Conservation (phyloP, 2,113 vertebrate genomes). For the Oxygymnocypris stewartii region DNA sequence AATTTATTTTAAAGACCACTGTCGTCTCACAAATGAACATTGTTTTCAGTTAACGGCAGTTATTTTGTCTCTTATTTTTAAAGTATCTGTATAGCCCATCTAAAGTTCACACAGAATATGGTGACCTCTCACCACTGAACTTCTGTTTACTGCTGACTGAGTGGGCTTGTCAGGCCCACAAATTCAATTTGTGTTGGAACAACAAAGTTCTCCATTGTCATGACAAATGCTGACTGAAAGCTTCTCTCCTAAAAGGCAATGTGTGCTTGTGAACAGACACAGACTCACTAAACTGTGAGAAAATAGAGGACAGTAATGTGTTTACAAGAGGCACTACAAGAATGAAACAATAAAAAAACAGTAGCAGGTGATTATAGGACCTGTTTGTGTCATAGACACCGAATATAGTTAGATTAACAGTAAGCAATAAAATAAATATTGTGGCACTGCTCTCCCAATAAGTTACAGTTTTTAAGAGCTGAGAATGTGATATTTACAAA, state of each 20-base stretch:
- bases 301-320: background rate
- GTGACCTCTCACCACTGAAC: background rate
- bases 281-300: background rate
- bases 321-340: background rate
- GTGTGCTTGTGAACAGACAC: background rate
- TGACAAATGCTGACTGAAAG: slow-evolving; percentile 19
- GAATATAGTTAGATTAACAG: background rate
- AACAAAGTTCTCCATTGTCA: slow-evolving; percentile 22
- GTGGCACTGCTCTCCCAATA: background rate
- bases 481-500: background rate
- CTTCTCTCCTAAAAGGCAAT: background rate
- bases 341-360: slow-evolving; percentile 16
- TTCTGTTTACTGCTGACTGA: slow-evolving; percentile 2
- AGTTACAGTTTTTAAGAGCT: background rate
- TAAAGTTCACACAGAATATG: background rate
- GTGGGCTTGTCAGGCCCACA: slow-evolving; percentile 18
- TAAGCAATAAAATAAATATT: slow-evolving; percentile 10
- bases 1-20: background rate
- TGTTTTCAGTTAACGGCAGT: background rate
- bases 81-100: background rate
- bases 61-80: background rate
- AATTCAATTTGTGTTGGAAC: slow-evolving; percentile 12
- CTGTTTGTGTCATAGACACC: background rate
- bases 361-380: background rate
- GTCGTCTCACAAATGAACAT: background rate